phyloP scores from a whole-genome alignment of 2,113 vertebrate species.

The Ageneiosus marmoratus region DNA sequence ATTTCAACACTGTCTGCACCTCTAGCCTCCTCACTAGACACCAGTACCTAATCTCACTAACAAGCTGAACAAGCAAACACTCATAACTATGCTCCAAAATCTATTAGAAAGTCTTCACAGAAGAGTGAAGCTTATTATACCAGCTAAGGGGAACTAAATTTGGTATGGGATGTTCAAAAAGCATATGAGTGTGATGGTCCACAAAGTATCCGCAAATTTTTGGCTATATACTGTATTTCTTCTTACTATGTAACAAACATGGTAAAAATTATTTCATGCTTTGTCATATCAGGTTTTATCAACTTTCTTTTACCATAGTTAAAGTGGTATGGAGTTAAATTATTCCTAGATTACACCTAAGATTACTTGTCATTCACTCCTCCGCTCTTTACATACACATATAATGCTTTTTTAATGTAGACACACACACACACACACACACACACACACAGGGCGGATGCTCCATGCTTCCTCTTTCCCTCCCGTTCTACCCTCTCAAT shows the following conservation, averaged over 20 bases:
- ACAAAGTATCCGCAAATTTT: background rate
- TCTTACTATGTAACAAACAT: background rate
- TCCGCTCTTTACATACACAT: background rate
- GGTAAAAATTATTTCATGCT: background rate
- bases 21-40: background rate
- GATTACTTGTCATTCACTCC: background rate
- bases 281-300: background rate
- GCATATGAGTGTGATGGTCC: background rate
- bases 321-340: background rate
- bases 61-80: background rate
- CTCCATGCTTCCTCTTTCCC: conserved; percentile 41
- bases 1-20: background rate
- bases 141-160: background rate
- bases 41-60: background rate
- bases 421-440: conserved; percentile 17
- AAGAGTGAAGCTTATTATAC: background rate
- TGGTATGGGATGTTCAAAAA: background rate
- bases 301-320: background rate
- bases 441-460: conserved; percentile 33
- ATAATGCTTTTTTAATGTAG: background rate
- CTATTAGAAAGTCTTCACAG: background rate
- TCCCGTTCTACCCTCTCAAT: conserved; percentile 40
- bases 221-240: background rate
- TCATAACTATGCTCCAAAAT: background rate
- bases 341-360: conserved; percentile 5